Conservation (phyloP, 1,140 invertebrate genomes). For the Armadillidium nasatum region DNA sequence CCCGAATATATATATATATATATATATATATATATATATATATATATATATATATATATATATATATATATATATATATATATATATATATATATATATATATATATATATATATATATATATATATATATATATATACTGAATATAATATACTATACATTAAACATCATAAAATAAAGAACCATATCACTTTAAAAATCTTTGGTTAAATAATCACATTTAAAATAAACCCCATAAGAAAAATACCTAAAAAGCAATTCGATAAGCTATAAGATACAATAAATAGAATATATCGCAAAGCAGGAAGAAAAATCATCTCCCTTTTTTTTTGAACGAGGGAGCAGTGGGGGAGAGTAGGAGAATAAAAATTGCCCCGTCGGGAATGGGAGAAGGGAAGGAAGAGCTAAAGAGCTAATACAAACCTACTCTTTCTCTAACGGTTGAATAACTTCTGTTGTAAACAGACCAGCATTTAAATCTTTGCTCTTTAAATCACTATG, state of each 20-base stretch:
- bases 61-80: slow-evolving; percentile 17
- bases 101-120: too few species aligned
- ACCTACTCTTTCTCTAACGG: not conserved
- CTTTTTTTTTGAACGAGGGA: too few species aligned
- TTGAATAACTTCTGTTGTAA: not conserved
- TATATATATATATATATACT: too few species aligned
- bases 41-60: slow-evolving; percentile 23
- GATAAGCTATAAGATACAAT: not conserved
- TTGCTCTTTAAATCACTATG: slow-evolving; percentile 50
- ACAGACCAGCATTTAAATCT: slow-evolving; percentile 30
- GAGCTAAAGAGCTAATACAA: not conserved
- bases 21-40: slow-evolving; percentile 24
- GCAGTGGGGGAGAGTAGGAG: too few species aligned
- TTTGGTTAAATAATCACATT: too few species aligned
- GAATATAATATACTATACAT: too few species aligned
- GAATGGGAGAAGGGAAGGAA: not conserved
- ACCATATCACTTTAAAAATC: too few species aligned
- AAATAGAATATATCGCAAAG: too few species aligned
- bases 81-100: not conserved
- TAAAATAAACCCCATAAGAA: not conserved
- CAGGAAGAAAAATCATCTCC: too few species aligned
- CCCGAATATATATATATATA: slow-evolving; percentile 22
- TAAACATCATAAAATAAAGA: too few species aligned
- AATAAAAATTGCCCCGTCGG: not conserved
- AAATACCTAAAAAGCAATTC: slow-evolving; percentile 1